Conservation (phyloP, 2,888 invertebrate species). For the Hydriomena furcata region DNA sequence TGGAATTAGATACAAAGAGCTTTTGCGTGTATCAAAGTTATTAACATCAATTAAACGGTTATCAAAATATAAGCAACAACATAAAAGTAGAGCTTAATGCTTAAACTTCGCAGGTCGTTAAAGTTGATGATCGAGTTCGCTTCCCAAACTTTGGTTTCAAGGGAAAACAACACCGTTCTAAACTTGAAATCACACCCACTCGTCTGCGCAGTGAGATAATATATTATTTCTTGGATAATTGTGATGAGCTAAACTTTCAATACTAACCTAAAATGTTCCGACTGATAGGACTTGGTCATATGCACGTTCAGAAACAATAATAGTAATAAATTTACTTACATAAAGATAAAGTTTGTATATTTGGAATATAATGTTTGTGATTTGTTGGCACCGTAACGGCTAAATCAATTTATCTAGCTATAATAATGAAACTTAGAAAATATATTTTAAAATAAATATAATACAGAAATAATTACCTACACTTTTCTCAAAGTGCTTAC, state of each 20-base stretch:
- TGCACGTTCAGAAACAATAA: no score
- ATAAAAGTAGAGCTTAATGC: conserved; percentile 55
- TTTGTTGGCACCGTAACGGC: no score
- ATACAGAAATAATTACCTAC: no score
- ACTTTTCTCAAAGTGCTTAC: no score
- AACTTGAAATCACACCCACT: conserved; percentile 45
- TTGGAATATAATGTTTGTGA: no score
- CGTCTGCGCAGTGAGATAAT: conserved; percentile 6
- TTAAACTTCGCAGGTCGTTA: conserved; percentile 60
- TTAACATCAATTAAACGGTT: conserved; percentile 38
- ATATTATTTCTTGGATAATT: neutral
- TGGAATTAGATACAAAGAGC: conserved; percentile 22
- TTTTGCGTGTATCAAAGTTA: conserved; percentile 31
- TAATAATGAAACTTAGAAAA: no score
- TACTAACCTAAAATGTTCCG: neutral
- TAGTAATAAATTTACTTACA: no score
- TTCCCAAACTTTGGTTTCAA: conserved; percentile 57
- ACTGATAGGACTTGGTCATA: neutral
- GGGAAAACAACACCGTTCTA: conserved; percentile 59
- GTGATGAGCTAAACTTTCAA: neutral
- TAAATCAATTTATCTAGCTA: no score
- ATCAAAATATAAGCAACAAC: conserved; percentile 48
- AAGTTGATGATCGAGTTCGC: conserved; percentile 65
- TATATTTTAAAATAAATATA: no score
- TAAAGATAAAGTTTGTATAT: no score